phyloP scores from a whole-genome alignment of 2,113 vertebrate species.

The Hystrix brachyura region DNA sequence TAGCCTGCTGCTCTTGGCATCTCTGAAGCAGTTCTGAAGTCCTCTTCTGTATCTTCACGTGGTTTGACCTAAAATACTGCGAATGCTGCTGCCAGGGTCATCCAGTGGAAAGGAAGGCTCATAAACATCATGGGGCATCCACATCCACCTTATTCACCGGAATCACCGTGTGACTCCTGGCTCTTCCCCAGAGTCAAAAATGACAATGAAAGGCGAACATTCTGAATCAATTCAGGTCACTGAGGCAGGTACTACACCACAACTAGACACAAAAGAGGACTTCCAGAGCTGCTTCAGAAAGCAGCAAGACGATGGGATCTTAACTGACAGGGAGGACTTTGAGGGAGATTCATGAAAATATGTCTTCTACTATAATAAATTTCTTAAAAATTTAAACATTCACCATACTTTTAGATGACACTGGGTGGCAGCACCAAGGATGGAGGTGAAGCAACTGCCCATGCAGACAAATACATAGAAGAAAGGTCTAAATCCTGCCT shows the following conservation, averaged over 20 bases:
- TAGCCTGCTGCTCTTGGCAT: background rate
- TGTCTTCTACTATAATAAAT: background rate
- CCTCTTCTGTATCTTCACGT: background rate
- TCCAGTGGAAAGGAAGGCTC: background rate
- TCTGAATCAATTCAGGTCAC: background rate
- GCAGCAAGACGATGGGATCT: background rate
- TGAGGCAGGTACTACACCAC: no score
- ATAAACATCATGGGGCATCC: background rate
- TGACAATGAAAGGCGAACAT: background rate
- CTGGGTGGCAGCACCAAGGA: background rate
- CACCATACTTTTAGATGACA: background rate
- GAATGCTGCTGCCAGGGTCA: background rate
- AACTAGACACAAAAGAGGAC: background rate
- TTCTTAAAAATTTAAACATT: background rate
- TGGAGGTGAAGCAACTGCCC: background rate
- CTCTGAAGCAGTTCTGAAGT: background rate
- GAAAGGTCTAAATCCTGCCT: background rate
- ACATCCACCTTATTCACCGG: background rate
- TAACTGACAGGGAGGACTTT: background rate
- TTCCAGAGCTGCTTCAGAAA: background rate
- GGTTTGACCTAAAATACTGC: background rate
- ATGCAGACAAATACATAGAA: background rate
- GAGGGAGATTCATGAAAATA: background rate
- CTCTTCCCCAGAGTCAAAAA: background rate
- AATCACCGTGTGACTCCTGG: background rate